Evolutionary conservation across 2,888 invertebrate species (phyloP), one percentile per base, ranked within the genome.

Genomic region (Sarcophaga rosellei): DNA sequence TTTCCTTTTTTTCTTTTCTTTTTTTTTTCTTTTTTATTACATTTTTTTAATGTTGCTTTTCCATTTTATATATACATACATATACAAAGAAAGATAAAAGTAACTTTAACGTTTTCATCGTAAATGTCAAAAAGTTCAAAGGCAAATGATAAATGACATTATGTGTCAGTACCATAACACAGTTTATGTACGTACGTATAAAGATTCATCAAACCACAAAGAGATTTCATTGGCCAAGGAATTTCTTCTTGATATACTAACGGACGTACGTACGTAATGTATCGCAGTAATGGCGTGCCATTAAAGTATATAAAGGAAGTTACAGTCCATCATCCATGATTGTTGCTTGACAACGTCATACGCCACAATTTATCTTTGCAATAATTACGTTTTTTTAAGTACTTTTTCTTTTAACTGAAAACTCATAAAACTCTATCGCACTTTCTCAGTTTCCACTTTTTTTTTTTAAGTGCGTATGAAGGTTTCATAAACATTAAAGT

Each of bases 101-200:
- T 62, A n/a, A 78, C 78, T 74, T 63, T 77, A 75, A 81, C 35
- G 65, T 79, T 69, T 84, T 88, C 88, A 89, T 78, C 78, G 80
- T 88, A 89, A 89, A 89, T 90, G 91, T 89, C 91, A 90, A 81
- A 90, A 90, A 90, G 90, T 90, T 90, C 88, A 81, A 82, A 87
- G 88, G 86, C 76, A 84, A 68, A 89, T 91, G 90, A 91, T 91
- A 90, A 91, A 92, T 90, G 91, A 90, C 88, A 89, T 85, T 70
- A 85, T 85, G 83, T 85, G 88, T 84, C 84, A 83, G 70, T 87
- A 44, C 81, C 81, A 84, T 66, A 53, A 53, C 73, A 72, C 6
- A 23, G 25, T 23, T 57, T 12, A 65, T 35, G 12, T 23, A 53
- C 21, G 12, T 23, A 53, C 21, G 72, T 45, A 78, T 12, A 53